Evolutionary conservation across 2,797 vertebrate genomes (phyloP).

Genomic region (Ctenopoma multispine): DNA sequence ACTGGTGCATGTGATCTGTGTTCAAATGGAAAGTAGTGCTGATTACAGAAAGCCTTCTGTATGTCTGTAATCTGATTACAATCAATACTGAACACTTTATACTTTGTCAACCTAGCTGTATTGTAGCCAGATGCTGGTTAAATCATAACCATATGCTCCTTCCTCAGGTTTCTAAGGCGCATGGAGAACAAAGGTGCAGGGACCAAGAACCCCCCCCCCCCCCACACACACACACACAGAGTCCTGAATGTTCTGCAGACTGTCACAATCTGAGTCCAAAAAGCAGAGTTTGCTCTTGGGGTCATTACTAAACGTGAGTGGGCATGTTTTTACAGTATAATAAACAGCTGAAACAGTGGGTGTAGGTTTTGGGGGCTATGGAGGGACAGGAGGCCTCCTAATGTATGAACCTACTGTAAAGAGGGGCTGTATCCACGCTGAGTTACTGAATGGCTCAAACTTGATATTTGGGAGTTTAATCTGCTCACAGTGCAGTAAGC

Average conservation of each 20-base stretch:
- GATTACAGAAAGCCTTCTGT: conserved; percentile 33
- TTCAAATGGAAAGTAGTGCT: conserved; percentile 15
- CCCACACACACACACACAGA: conserved; percentile 14
- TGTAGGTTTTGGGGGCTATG: conserved; percentile 25
- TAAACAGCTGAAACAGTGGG: conserved; percentile 59
- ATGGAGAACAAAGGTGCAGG: conserved; percentile 54
- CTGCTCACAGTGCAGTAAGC: conserved; percentile 6
- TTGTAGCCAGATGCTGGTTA: conserved; percentile 79
- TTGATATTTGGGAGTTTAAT: conserved; percentile 41
- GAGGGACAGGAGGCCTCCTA: conserved; percentile 26
- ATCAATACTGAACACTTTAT: conserved; percentile 32
- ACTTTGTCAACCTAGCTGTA: conserved; percentile 61
- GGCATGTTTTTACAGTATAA: conserved; percentile 80
- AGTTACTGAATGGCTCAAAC: conserved; percentile 5
- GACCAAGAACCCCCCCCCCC: conserved; percentile 39
- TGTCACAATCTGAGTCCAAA: conserved; percentile 49
- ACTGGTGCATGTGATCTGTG: conserved; percentile 4
- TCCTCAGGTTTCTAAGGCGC: conserved; percentile 66
- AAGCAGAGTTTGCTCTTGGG: conserved; percentile 54
- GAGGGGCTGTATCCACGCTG: conserved; percentile 29
- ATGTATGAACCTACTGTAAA: conserved; percentile 31
- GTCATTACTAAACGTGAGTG: conserved; percentile 76
- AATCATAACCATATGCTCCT: conserved; percentile 83
- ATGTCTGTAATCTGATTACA: conserved; percentile 65
- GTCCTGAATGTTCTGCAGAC: conserved; percentile 32